Percentiles rank a stretch among this genome's conserved stretches.
Conservation (phyloP, 2,797 vertebrate genomes). For the Cyclura pinguis region DNA sequence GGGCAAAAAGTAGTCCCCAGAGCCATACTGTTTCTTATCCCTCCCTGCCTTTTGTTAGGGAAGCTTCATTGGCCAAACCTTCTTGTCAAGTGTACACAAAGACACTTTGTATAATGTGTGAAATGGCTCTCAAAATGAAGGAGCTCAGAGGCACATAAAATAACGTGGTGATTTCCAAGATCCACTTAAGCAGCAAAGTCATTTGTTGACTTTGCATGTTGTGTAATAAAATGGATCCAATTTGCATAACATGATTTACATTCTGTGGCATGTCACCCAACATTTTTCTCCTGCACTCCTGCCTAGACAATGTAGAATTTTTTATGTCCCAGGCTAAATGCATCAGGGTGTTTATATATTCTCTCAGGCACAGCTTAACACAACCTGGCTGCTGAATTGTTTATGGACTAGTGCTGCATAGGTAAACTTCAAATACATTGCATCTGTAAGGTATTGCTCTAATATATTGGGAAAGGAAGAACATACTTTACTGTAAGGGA, state of each 20-base stretch:
- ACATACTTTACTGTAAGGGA: background rate
- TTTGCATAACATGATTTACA: conserved; percentile 8
- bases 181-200: background rate
- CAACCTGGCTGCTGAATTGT: conserved; percentile 15
- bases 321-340: background rate
- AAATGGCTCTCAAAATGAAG: background rate
- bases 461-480: conserved; percentile 5
- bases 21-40: too few relatives aligned
- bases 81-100: background rate
- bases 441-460: conserved; percentile 7
- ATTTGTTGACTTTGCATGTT: background rate
- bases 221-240: conserved; percentile 13
- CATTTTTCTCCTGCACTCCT: background rate
- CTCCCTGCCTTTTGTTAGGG: background rate
- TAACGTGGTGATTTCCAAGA: background rate
- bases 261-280: background rate
- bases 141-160: background rate
- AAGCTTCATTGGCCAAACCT: background rate
- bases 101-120: background rate
- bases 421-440: conserved; percentile 24
- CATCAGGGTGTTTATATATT: conserved; percentile 4
- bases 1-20: too few relatives aligned
- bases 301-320: background rate
- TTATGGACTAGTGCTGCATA: conserved; percentile 1
- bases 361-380: background rate